Evolutionary conservation across 2,113 vertebrate genomes (phyloP).

Genomic region (Ciconia boyciana): DNA sequence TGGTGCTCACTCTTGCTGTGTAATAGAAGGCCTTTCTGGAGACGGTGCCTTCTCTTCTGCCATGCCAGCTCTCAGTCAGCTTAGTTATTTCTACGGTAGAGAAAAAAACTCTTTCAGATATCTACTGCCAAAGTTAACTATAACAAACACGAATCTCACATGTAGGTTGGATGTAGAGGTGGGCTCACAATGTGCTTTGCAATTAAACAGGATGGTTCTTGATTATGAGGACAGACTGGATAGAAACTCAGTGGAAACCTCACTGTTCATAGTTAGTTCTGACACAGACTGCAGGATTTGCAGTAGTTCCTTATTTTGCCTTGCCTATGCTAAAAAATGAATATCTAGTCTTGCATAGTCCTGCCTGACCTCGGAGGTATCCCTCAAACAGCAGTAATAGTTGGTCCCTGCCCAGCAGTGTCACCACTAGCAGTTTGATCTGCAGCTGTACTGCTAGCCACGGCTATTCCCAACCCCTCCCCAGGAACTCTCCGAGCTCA

Average conservation of each 20-base stretch:
- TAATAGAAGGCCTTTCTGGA: background rate
- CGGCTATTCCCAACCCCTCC: background rate
- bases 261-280: background rate
- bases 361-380: background rate
- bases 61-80: background rate
- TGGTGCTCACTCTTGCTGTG: background rate
- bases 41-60: background rate
- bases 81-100: background rate
- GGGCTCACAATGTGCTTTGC: background rate
- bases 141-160: background rate
- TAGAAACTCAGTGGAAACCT: background rate
- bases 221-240: background rate
- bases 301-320: background rate
- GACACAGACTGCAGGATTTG: background rate
- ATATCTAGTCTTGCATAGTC: background rate
- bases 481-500: rapidly evolving
- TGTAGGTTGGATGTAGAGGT: background rate
- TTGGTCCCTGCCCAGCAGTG: background rate
- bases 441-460: background rate
- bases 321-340: background rate
- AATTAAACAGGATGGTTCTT: background rate
- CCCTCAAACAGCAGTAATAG: background rate
- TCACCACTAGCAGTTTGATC: background rate
- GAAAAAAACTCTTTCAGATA: background rate
- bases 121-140: background rate